Evolutionary conservation across 2,797 vertebrate genomes (phyloP).

Genomic region (Brachymystax lenok): DNA sequence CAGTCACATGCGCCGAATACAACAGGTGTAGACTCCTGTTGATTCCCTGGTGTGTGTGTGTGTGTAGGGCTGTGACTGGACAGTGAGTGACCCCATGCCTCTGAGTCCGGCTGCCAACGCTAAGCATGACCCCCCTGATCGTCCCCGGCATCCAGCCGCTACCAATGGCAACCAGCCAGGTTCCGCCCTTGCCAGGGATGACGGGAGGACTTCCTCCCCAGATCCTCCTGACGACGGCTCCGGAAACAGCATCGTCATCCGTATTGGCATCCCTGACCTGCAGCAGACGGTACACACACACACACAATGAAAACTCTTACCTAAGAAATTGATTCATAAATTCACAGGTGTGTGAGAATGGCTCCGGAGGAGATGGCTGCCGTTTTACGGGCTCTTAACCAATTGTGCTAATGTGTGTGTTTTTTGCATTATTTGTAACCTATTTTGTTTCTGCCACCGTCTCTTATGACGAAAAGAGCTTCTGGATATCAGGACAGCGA

Average conservation of each 20-base stretch:
- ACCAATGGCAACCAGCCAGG: conserved; percentile 81
- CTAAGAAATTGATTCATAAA: no score
- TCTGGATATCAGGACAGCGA: no score
- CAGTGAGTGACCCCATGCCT: conserved; percentile 78
- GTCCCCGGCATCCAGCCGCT: conserved; percentile 82
- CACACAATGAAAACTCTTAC: conserved; percentile 27
- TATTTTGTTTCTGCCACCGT: no score
- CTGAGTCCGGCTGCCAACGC: conserved; percentile 89
- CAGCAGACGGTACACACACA: conserved; percentile 89
- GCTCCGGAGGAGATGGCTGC: no score
- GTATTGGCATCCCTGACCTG: conserved; percentile 95
- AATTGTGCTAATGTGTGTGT: no score
- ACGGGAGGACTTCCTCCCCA: conserved; percentile 57
- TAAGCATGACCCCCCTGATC: conserved; percentile 90
- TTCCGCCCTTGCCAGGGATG: conserved; percentile 77
- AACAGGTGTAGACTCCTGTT: no score
- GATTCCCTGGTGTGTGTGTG: conserved; percentile 9
- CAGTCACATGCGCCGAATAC: no score
- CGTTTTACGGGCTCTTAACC: no score
- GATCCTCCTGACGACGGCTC: conserved; percentile 83
- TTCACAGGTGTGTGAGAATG: neutral
- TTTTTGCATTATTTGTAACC: no score
- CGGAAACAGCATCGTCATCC: conserved; percentile 87
- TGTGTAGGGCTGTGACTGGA: conserved; percentile 55
- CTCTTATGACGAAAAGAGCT: no score